Evolutionary conservation across 2,797 vertebrate genomes (phyloP).

Genomic region (Ibycter americanus): DNA sequence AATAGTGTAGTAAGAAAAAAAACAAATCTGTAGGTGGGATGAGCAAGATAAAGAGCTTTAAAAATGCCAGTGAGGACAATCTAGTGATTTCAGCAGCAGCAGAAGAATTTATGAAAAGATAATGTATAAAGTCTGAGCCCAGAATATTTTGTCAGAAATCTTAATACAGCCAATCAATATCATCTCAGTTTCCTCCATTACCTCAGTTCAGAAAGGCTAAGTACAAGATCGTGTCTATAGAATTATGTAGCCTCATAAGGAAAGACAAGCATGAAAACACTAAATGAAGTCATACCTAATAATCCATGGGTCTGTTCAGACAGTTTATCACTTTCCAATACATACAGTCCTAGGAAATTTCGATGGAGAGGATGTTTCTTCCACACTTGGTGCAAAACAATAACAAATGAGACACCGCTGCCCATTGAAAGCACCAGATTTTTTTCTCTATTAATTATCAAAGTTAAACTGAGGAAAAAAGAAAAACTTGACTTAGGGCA

Average conservation of each 20-base stretch:
- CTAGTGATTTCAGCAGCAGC: background rate
- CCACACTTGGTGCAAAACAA: constrained; percentile 89
- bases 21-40: background rate
- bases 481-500: background rate
- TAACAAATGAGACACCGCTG: constrained; percentile 81
- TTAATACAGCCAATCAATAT: background rate
- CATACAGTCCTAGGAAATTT: constrained; percentile 91
- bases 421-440: constrained; percentile 82
- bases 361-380: constrained; percentile 80
- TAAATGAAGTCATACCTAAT: constrained; percentile 80
- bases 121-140: background rate
- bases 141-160: background rate
- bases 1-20: background rate
- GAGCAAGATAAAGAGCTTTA: background rate
- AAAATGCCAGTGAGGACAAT: background rate
- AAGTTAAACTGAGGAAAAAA: constrained; percentile 77
- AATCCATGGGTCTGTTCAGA: constrained; percentile 87
- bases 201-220: background rate
- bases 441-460: constrained; percentile 80
- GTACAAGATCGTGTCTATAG: background rate
- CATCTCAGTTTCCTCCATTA: background rate
- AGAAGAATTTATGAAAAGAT: background rate
- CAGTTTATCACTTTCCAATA: constrained; percentile 81
- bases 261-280: background rate
- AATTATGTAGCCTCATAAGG: background rate